Evolutionary conservation across 2,113 vertebrate genomes (phyloP), one percentile per base, ranked within the genome.

Genomic region (Misgurnus anguillicaudatus): DNA sequence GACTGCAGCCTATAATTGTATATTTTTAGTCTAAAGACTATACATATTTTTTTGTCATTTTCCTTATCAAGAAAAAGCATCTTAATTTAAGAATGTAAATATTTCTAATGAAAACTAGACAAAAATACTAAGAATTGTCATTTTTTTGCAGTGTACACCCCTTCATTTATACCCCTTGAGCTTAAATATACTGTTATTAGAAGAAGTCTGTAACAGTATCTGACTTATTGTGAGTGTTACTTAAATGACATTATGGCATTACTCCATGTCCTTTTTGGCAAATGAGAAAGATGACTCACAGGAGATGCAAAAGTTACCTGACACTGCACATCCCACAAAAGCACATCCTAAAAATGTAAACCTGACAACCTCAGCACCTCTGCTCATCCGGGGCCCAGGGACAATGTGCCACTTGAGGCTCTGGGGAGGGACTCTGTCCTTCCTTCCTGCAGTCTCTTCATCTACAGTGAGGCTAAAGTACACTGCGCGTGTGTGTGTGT

Each of bases 361-460:
- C 19, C 48, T 47, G 63, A 55, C 45, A 70, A 31, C 58, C 58
- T 71, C 62, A 72, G 67, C 42, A 53, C 70, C 70, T 73, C 61
- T 3, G 78, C 48, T 83, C 75, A 73, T 36, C 63, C 62, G 57
- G 5, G 74, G 48, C 24, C 57, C 45, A n/a, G 60, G 70, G 58
- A 74, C 63, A 45, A 80, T 47, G 57, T 21, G 51, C 38, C 45
- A n/a, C 45, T 6, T 1, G 45, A 21, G 5, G 48, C 60, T 60
- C 60, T 63, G 38, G 48, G 73, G 64, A 9, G 38, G 63, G 62
- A 47, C 65, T 14, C 87, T 68, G 91, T 90, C 16, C n/a, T 90
- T 91, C 90, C 93, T 90, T 68, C 83, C 89, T 91, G 90, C 87
- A 31, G 13, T 57, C 19, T n/a, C 55, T 4, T 9, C 38, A 58